Base-by-base conservation (phyloP, 2,797 vertebrate species). In the Lycodopsis pacificus region DNA sequence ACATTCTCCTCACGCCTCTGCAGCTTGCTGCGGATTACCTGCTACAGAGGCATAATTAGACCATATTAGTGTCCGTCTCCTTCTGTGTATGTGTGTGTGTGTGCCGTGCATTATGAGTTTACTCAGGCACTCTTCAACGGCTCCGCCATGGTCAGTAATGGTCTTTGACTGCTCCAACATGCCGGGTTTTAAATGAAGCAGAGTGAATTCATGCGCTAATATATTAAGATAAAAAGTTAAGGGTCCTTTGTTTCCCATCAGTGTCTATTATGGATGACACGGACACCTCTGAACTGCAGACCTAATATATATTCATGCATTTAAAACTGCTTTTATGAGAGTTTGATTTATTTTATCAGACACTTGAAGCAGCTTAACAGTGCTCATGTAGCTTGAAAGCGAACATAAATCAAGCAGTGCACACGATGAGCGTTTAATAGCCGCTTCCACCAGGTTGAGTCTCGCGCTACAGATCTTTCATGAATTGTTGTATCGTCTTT, bases 11-110 rank as follows among this genome's bases (percentile, higher is more conserved):
- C 84, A 88, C 70, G 63, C 72, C 78, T 86, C 77, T 76, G 79
- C 77, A 81, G 77, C 61, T 66, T 74, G 71, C 84, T 88, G 81
- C 77, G 69, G 87, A 84, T 88, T 75, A 86, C 80, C 85, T 88
- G 69, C 57, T 86, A 56, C 76, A 49, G 56, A 71, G 66, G 68
- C 79, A 76, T 90, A 89, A 92, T 93, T 89, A 91, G 70, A 84
- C 83, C 81, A 73, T 66, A 92, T 92, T 89, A 90, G 79, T 81
- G 73, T 91, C 84, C 84, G 75, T 74, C 51, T 79, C 65, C 36
- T 13, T 36, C 30, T 42, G 71, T 56, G 66, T 13, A 30, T 8
- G 54, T 14, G 59, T 38, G 27, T 9, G 17, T 32, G 32, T 42
- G 71, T 56, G 9, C 1, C n/a, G 65, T 57, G 54, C 69, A 65